phyloP scores from a whole-genome alignment of 2,797 vertebrate species.

The Echiichthys vipera region DNA sequence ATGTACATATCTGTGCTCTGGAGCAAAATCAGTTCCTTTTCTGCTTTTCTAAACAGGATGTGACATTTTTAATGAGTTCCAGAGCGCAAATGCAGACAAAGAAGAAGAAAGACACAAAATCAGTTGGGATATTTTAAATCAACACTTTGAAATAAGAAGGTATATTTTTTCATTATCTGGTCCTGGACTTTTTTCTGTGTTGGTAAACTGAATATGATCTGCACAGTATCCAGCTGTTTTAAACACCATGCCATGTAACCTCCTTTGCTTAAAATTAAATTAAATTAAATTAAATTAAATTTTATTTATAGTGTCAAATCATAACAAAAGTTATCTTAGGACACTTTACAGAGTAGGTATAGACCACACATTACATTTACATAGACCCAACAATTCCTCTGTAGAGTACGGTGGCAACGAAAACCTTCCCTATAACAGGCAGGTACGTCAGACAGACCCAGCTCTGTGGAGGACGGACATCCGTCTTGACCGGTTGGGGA shows the following conservation, averaged over 20 bases:
- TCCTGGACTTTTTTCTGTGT: not conserved
- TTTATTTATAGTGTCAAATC: too few species aligned
- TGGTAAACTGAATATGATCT: not conserved
- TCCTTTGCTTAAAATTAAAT: constrained; percentile 13
- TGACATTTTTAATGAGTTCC: not conserved
- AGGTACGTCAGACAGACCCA: too few species aligned
- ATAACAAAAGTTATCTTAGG: too few species aligned
- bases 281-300: too few species aligned
- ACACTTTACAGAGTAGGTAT: too few species aligned
- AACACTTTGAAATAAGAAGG: not conserved
- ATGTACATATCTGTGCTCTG: too few species aligned
- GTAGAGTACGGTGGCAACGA: too few species aligned
- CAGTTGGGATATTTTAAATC: not conserved
- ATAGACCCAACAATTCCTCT: too few species aligned
- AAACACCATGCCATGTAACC: not conserved
- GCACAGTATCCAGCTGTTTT: not conserved
- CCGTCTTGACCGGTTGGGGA: too few species aligned
- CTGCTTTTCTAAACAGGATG: not conserved
- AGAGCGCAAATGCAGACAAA: not conserved
- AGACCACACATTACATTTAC: too few species aligned
- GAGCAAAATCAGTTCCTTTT: not conserved
- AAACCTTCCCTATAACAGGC: too few species aligned
- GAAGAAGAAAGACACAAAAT: not conserved
- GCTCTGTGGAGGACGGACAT: too few species aligned
- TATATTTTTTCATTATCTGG: not conserved